Evolutionary conservation across 1,140 invertebrate species (phyloP).

Genomic region (Whitmania pigra): DNA sequence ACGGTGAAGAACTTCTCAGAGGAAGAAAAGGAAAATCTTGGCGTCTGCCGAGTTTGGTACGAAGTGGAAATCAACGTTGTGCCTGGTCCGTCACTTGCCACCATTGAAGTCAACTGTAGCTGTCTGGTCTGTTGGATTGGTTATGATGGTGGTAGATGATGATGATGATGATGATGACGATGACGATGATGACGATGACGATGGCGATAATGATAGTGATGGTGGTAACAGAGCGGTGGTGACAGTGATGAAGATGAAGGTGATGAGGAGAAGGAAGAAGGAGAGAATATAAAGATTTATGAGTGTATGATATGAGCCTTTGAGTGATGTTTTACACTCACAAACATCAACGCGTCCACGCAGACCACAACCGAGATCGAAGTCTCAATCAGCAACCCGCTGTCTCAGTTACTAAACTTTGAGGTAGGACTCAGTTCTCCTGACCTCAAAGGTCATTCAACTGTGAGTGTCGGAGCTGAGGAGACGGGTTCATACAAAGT

Average conservation of each 20-base stretch:
- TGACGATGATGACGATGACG: too few relatives aligned
- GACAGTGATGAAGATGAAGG: too few relatives aligned
- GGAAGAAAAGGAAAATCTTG: background rate
- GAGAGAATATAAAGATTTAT: background rate
- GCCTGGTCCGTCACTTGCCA: background rate
- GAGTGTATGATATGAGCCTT: background rate
- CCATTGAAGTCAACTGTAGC: background rate
- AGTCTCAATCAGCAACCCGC: background rate
- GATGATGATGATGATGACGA: too few relatives aligned
- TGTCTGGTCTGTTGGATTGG: background rate
- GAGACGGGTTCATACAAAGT: background rate
- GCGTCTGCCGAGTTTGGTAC: background rate
- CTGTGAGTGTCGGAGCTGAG: background rate
- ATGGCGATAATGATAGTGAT: background rate
- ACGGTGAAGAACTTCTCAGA: background rate
- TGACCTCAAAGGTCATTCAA: background rate
- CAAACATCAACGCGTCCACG: background rate
- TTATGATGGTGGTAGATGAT: background rate
- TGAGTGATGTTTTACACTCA: background rate
- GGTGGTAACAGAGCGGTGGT: background rate
- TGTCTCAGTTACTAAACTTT: background rate
- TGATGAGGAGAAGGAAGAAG: too few relatives aligned
- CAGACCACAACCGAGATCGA: conserved; percentile 5
- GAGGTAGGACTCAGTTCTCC: background rate
- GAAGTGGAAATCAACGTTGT: background rate